Conservation (phyloP, 2,888 invertebrate species). For the Netelia inedita region DNA sequence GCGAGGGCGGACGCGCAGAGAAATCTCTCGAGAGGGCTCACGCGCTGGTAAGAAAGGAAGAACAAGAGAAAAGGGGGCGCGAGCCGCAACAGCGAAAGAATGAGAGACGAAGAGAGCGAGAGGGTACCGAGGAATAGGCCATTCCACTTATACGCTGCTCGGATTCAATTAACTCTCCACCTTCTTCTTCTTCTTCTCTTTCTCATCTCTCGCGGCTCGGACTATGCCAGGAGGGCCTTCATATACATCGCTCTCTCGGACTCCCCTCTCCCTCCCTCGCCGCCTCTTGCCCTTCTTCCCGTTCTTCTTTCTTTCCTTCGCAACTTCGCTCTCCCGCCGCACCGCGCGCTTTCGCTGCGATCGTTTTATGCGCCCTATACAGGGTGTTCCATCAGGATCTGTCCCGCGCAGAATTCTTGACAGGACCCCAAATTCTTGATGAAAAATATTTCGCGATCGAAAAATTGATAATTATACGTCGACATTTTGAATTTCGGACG, state of each 20-base stretch:
- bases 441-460: constrained; percentile 20
- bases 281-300: constrained; percentile 37
- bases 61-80: constrained; percentile 81
- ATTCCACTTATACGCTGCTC: constrained; percentile 85
- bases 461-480: not conserved
- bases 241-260: constrained; percentile 45
- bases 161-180: constrained; percentile 84
- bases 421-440: constrained; percentile 31
- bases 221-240: constrained; percentile 70
- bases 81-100: constrained; percentile 49
- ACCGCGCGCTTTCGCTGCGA: constrained; percentile 11
- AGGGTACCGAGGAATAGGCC: constrained; percentile 82
- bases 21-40: constrained; percentile 63
- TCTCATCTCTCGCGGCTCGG: constrained; percentile 79
- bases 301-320: constrained; percentile 31
- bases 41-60: constrained; percentile 78
- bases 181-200: constrained; percentile 77
- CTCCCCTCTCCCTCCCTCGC: constrained; percentile 36
- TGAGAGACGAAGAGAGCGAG: constrained; percentile 60
- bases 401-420: constrained; percentile 34
- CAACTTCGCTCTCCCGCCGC: constrained; percentile 52
- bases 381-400: constrained; percentile 74
- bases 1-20: constrained; percentile 72
- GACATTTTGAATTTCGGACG: too few species aligned
- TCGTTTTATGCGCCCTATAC: constrained; percentile 72